Evolutionary conservation across 2,113 vertebrate species (phyloP).

Genomic region (Gymnorhina tibicen): DNA sequence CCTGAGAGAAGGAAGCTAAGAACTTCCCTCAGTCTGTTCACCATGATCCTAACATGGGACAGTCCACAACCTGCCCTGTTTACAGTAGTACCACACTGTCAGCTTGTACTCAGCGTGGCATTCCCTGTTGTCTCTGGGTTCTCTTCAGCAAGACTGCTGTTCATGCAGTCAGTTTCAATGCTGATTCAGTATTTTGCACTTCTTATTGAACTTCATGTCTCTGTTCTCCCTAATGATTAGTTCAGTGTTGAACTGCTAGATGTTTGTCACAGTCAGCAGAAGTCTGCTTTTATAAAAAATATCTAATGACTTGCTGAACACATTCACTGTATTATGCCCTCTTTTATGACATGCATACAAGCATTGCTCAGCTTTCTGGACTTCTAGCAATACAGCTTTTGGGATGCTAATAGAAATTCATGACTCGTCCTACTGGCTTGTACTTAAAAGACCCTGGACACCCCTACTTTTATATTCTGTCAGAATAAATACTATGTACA

Average conservation of each 20-base stretch:
- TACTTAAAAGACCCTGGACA: background rate
- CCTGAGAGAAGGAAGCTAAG: background rate
- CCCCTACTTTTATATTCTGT: background rate
- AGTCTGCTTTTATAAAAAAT: background rate
- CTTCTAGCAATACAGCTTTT: background rate
- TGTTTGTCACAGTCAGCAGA: background rate
- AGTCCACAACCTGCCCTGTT: background rate
- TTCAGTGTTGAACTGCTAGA: background rate
- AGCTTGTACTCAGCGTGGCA: background rate
- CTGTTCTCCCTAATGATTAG: background rate
- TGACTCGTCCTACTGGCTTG: background rate
- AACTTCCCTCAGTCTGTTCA: accelerated
- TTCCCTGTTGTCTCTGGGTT: background rate
- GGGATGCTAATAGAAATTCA: background rate
- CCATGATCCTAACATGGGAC: background rate
- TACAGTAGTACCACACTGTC: background rate
- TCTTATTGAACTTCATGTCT: background rate
- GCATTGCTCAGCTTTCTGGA: background rate
- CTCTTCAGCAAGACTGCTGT: background rate
- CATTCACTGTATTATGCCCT: background rate
- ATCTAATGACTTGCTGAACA: background rate
- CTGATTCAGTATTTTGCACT: background rate
- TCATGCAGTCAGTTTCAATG: background rate
- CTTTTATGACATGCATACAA: background rate
- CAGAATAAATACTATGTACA: background rate